phyloP scores from a whole-genome alignment of 30 jellyfish, hydroid and myxozoan genomes.

The Aurelia aurita region DNA sequence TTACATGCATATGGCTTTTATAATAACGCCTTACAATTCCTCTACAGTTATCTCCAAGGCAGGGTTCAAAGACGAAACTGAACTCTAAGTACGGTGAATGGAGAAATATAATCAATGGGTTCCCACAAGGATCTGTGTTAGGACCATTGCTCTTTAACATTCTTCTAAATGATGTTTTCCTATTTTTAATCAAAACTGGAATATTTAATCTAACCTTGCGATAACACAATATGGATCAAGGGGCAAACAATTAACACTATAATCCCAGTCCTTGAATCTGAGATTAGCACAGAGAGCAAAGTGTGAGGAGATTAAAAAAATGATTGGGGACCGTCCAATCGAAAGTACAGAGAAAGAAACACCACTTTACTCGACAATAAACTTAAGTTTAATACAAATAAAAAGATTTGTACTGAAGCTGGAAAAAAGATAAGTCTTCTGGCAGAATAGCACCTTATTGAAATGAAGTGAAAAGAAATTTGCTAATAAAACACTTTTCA shows the following conservation, averaged over 20 bases:
- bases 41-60: constrained; percentile 27
- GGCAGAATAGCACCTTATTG: constrained; percentile 38
- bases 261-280: neutral
- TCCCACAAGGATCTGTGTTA: constrained; percentile 58
- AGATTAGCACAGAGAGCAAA: neutral
- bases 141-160: too few relatives aligned
- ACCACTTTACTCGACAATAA: neutral
- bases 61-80: neutral
- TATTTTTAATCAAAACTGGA: neutral
- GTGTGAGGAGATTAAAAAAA: neutral
- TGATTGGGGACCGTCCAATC: neutral
- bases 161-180: constrained; percentile 25
- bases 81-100: constrained; percentile 24
- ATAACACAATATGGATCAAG: constrained; percentile 30
- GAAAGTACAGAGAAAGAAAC: neutral
- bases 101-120: constrained; percentile 37
- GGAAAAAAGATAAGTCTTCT: constrained; percentile 40
- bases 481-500: neutral
- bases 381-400: neutral
- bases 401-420: constrained; percentile 25
- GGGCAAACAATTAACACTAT: neutral
- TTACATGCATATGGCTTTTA: constrained; percentile 51
- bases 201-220: constrained; percentile 44
- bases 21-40: constrained; percentile 15
- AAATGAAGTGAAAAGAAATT: neutral